Percentiles rank a stretch among this genome's conserved stretches.
phyloP scores from a whole-genome alignment of 2,888 invertebrate genomes.

The Molanna angustata region DNA sequence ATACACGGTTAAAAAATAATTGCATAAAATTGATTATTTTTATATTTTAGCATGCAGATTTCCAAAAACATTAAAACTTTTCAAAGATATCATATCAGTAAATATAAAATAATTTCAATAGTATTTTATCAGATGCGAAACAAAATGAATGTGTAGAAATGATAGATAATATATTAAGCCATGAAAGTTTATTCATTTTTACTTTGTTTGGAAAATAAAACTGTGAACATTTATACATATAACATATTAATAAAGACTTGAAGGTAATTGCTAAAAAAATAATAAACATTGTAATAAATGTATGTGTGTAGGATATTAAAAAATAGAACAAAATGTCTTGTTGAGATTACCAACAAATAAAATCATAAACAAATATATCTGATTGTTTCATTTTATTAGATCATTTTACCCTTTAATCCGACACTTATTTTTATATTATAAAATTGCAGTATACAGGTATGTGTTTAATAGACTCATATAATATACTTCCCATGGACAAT shows the following conservation, averaged over 20 bases:
- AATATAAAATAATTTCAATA: slow-evolving; percentile 25
- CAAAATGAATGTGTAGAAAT: slow-evolving; percentile 28
- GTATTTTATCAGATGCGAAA: slow-evolving; percentile 23
- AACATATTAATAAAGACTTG: slow-evolving; percentile 32
- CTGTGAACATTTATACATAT: slow-evolving; percentile 26
- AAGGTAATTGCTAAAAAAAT: slow-evolving; percentile 23
- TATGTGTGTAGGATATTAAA: slow-evolving; percentile 33
- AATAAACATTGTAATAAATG: slow-evolving; percentile 32
- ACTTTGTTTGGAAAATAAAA: slow-evolving; percentile 20
- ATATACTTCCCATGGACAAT: too few relatives aligned
- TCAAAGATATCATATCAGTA: slow-evolving; percentile 31
- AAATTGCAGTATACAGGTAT: too few relatives aligned
- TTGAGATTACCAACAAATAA: slow-evolving; percentile 30
- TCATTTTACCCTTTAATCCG: too few relatives aligned
- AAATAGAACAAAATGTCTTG: slow-evolving; percentile 30
- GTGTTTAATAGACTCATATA: too few relatives aligned
- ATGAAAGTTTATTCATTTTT: slow-evolving; percentile 23
- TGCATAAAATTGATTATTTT: too few relatives aligned
- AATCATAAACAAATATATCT: slow-evolving; percentile 21
- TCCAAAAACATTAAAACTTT: too few relatives aligned
- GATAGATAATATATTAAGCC: slow-evolving; percentile 25
- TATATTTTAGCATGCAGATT: too few relatives aligned
- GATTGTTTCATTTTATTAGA: too few relatives aligned
- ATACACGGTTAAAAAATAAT: too few relatives aligned
- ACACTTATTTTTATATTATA: too few relatives aligned